phyloP scores from a whole-genome alignment of 1,140 invertebrate species.

The Matsumurasca onukii region DNA sequence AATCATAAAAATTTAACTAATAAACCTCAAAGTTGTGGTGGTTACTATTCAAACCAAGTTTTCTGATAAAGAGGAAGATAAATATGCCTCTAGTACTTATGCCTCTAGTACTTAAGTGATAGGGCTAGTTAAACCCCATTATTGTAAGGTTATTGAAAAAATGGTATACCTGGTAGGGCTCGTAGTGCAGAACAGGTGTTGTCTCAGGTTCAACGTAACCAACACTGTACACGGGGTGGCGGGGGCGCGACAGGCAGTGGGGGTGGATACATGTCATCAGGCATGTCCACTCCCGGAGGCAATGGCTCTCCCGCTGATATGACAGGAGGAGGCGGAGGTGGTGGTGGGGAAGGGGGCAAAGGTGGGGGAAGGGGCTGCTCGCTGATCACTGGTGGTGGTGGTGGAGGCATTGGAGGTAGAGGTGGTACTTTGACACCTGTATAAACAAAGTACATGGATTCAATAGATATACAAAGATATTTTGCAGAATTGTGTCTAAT shows the following conservation, averaged over 20 bases:
- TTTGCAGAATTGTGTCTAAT: too few species aligned
- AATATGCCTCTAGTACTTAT: too few species aligned
- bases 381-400: slow-evolving; percentile 23
- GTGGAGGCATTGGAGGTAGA: slow-evolving; percentile 31
- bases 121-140: too few species aligned
- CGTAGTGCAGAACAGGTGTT: neutral
- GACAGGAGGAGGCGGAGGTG: slow-evolving; percentile 24
- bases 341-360: slow-evolving; percentile 22
- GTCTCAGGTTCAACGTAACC: neutral
- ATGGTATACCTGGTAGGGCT: slow-evolving; percentile 24
- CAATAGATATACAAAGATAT: too few species aligned
- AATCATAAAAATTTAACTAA: too few species aligned
- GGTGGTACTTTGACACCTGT: neutral
- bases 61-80: too few species aligned
- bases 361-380: slow-evolving; percentile 29
- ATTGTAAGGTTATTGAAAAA: too few species aligned
- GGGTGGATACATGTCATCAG: slow-evolving; percentile 21
- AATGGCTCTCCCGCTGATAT: slow-evolving; percentile 47
- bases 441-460: too few species aligned
- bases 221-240: slow-evolving; percentile 41
- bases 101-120: too few species aligned
- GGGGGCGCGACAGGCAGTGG: slow-evolving; percentile 30
- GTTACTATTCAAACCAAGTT: too few species aligned
- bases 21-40: too few species aligned
- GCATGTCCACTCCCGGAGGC: slow-evolving; percentile 53